Evolutionary conservation across 2,888 invertebrate genomes (phyloP).

Genomic region (Drosophila glabriapex): DNA sequence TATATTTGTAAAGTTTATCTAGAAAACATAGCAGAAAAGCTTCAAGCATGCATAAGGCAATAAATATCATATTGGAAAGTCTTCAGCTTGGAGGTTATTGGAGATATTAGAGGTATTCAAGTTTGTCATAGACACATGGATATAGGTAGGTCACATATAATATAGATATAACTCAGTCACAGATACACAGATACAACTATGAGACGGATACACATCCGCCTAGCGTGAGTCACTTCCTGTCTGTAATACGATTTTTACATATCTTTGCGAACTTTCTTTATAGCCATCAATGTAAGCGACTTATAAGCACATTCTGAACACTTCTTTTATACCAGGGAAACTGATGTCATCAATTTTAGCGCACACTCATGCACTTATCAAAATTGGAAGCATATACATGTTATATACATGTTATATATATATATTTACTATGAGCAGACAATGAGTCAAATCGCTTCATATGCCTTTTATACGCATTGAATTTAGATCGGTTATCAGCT

Average conservation of each 20-base stretch:
- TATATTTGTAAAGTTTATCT: not conserved
- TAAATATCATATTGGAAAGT: not conserved
- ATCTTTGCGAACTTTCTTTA: conserved; percentile 13
- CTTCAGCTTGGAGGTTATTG: not conserved
- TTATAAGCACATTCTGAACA: conserved; percentile 15
- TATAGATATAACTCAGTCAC: not conserved
- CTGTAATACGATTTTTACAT: conserved; percentile 19
- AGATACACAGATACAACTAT: not conserved
- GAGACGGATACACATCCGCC: not conserved
- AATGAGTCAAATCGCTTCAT: conserved; percentile 62
- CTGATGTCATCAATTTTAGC: conserved; percentile 59
- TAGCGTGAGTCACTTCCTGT: conserved; percentile 51
- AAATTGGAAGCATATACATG: not conserved
- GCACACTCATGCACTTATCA: conserved; percentile 52
- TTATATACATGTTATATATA: conserved; percentile 27
- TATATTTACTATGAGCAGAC: conserved; percentile 39
- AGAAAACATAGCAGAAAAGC: not conserved
- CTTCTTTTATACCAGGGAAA: conserved; percentile 8
- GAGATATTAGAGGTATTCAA: not conserved
- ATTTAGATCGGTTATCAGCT: conserved; percentile 60
- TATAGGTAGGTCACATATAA: not conserved
- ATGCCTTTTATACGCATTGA: conserved; percentile 31
- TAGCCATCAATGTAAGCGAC: conserved; percentile 7
- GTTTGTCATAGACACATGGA: not conserved
- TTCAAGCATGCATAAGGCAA: not conserved